Evolutionary conservation across 64 coral and sea anemone species (phyloP), one percentile per base, ranked within the genome.

Genomic region (Exaiptasia diaphana): DNA sequence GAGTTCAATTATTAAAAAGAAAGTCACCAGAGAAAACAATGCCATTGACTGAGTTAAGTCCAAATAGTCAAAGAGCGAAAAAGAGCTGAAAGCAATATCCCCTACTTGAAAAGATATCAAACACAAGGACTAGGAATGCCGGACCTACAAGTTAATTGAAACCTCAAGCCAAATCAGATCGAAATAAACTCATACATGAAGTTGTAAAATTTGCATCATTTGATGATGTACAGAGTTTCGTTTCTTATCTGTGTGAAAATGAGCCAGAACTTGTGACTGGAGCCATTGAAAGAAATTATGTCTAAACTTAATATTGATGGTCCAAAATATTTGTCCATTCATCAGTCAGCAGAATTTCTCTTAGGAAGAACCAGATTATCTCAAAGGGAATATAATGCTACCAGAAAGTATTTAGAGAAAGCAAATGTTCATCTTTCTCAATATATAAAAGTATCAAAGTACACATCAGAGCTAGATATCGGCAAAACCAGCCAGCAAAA

Each of bases 281-380:
- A 11, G 49, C 49, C 49, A n/a, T n/a, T n/a, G n/a, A n/a, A n/a
- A n/a, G n/a, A n/a, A n/a, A n/a, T n/a, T n/a, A n/a, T 52, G 9
- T 52, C 49, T n/a, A 52, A 52, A 52, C n/a, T 64, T 8, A 4
- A 67, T 25, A 9, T 67, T 28, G 3, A 25, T 67, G 63, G 63
- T 33, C 26, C 5, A 9, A 31, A 17, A 24, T 33, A 9, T 67
- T 2, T 67, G 4, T 18, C 15, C 18, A 32, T 67, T 2, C 42
- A 74, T 46, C 26, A 50, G 21, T 50, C 71, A 74, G n/a, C 71
- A 44, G 71, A 50, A 44, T 74, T 74, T n/a, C 50, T 74, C 26
- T 25, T 45, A 48, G 40, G 39, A 20, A 74, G 44, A 74, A 74
- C 71, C 5, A 20, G 28, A 24, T 49, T 74, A 29, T 42, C 71